These are phyloP conservation scores for Aphelocoma californica DNA, from an alignment of 2,797 vertebrate species.

Conservation along the genomic window DNA sequence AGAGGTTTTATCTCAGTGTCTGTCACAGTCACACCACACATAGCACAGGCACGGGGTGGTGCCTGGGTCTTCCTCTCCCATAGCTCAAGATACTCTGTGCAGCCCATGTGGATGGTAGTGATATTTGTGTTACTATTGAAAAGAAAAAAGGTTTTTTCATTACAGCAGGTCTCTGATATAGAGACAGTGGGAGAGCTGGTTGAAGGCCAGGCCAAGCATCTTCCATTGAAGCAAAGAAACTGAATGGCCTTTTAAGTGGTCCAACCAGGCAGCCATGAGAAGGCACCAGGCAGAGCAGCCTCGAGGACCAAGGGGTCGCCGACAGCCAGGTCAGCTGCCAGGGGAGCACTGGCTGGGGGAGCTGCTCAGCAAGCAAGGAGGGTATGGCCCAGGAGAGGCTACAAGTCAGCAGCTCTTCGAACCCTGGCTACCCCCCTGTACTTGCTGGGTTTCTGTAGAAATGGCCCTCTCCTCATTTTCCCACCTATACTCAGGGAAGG, in stretches of 20 bases:
- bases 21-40: accelerated
- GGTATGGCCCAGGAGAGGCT: background rate
- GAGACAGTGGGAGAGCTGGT: background rate
- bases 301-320: background rate
- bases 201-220: background rate
- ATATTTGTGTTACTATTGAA: background rate
- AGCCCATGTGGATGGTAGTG: background rate
- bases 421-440: no score
- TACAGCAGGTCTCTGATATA: background rate
- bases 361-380: background rate
- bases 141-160: background rate
- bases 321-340: background rate
- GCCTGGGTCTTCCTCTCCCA: background rate
- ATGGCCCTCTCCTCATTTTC: background rate
- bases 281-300: background rate
- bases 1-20: background rate
- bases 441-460: background rate
- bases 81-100: background rate
- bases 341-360: accelerated
- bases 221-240: background rate
- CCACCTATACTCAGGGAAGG: background rate
- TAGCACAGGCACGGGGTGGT: background rate
- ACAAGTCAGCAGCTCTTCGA: background rate
- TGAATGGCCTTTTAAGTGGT: background rate
- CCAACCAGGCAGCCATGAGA: accelerated